These are phyloP conservation scores for Dipodomys merriami DNA, from an alignment of 2,113 vertebrate species.

Conservation along the genomic window DNA sequence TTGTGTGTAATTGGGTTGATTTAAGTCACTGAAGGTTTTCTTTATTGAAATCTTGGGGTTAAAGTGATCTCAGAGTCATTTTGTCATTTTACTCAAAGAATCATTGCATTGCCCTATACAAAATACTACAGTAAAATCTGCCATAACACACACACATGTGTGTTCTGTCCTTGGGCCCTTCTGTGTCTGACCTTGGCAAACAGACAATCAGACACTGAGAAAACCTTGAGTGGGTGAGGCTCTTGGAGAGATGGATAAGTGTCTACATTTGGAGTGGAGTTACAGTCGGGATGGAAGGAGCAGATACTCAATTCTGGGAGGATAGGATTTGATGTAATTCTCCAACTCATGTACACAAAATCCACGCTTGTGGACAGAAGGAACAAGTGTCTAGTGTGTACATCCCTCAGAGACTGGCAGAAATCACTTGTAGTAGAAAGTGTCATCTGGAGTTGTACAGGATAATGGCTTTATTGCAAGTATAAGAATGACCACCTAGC, in stretches of 20 bases:
- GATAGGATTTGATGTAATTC: background rate
- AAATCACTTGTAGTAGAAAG: background rate
- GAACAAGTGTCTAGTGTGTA: no score
- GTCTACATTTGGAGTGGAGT: no score
- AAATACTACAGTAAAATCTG: background rate
- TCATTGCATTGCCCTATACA: background rate
- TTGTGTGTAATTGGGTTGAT: background rate
- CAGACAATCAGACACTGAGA: background rate
- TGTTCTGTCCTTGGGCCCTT: background rate
- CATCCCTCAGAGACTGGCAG: background rate
- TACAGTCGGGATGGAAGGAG: no score
- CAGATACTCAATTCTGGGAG: background rate
- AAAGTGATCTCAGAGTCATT: background rate
- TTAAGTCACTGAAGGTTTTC: no score
- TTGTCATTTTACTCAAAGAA: background rate
- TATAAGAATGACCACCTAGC: background rate
- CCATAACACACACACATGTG: no score
- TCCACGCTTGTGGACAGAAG: background rate
- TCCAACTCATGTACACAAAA: background rate
- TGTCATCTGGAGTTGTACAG: background rate
- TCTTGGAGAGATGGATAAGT: background rate
- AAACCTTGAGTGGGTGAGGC: background rate
- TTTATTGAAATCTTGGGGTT: no score
- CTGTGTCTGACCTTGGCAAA: background rate
- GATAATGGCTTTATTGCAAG: background rate